Evolutionary conservation across 2,113 vertebrate genomes (phyloP), one percentile per base, ranked within the genome.

Genomic region (Vidua macroura): DNA sequence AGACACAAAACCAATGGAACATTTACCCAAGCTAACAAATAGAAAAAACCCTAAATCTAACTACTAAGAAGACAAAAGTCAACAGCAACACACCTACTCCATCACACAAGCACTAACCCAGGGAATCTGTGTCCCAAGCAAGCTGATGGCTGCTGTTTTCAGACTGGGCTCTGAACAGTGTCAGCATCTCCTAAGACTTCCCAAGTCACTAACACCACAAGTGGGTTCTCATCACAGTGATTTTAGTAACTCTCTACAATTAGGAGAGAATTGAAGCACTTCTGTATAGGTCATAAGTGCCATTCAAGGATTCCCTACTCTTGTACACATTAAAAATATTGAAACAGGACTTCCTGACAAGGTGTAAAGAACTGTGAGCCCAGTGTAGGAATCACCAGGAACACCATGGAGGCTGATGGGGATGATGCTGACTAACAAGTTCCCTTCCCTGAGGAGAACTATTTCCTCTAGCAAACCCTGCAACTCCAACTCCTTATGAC

Each of bases 401-500:
- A 88, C 27, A 66, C 60, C 21, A 53, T 0, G 3, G 59, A 83
- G 44, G 30, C 68, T 52, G 41, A 85, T 6, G 1, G 14, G 70
- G 37, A 77, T 33, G 35, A 44, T 35, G 44, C 68, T 72, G 67
- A 75, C 58, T 60, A 74, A 72, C 52, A 46, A 0, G 11, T 21
- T 46, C 35, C 62, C 41, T 59, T 13, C 48, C 23, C 7, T 2
- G 4, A 53, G 30, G 30, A 77, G 35, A 88, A 62, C 0, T 1
- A 83, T 10, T 67, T 90, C 37, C 60, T 70, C 56, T 15, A 60
- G 60, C 52, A 92, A 87, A 81, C 28, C 86, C 90, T 86, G 85
- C 92, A 96, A 92, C 90, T 94, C 88, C 94, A 96, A 9, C 66
- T 93, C 80, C 73, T 93, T 58, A 33, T 0, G 8, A 64, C 79